Base-by-base conservation (phyloP, 2,797 vertebrate genomes). In the Oceanodroma leucorhoa region DNA sequence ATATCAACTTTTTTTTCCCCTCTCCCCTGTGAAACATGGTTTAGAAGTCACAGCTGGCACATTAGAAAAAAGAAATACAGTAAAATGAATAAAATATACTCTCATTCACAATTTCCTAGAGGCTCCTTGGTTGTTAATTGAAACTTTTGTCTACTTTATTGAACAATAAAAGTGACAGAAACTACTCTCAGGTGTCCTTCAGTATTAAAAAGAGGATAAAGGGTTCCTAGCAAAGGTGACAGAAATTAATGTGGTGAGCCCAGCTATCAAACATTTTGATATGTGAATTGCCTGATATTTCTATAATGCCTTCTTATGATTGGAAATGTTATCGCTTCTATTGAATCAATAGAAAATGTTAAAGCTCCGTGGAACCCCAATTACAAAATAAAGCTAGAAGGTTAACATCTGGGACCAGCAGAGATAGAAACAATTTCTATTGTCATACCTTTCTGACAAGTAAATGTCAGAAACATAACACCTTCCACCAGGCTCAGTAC, bases 311-410 rank as follows among this genome's bases (percentile, higher is more conserved):
- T 97, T 98, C 97, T 98, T 98, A 97, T 98, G 98, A 98, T 98
- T 98, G 98, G 98, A 98, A 98, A 98, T 98, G 98, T 98, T 98
- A 98, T 98, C 96, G 2, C 97, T 97, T 97, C 97, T 98, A 98
- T 97, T 98, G 98, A 98, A 98, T 98, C 98, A 98, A 98, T 98
- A 98, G 98, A 98, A 98, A 98, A 98, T 98, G 97, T 98, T 98
- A 98, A 98, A 97, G 96, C 97, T 97, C 95, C 58, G 14, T 96
- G 96, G 97, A 98, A 98, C 98, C 98, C 97, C 98, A 98, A 98
- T 98, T 98, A 98, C 97, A 97, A 98, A 98, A 97, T 97, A 98
- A 98, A 98, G 97, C 98, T 98, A 89, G 98, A 98, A 98, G 98
- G 98, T 98, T 98, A 98, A 97, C 97, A 98, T 98, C 97, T 97